Evolutionary conservation across 2,888 invertebrate species (phyloP).

Genomic region (Noctuana brunneofusca): DNA sequence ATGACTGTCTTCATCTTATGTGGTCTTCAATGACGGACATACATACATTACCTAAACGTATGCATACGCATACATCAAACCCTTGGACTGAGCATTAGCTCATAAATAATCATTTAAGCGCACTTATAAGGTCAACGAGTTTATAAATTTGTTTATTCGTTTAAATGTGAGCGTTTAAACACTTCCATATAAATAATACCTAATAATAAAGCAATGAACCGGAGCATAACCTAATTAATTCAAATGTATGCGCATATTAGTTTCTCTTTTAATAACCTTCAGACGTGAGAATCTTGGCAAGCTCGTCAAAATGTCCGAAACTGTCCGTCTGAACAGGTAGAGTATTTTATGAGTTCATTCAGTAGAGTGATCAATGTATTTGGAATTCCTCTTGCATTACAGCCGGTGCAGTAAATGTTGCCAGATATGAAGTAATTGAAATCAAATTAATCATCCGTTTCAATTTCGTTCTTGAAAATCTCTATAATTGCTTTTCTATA

Average conservation of each 20-base stretch:
- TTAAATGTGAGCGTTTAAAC: not conserved
- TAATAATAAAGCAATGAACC: slow-evolving; percentile 9
- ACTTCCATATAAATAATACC: not conserved
- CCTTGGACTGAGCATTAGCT: too few relatives aligned
- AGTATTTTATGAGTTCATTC: slow-evolving; percentile 25
- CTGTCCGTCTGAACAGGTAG: slow-evolving; percentile 3
- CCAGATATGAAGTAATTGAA: slow-evolving; percentile 26
- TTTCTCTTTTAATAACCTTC: slow-evolving; percentile 34
- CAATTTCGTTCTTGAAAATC: not conserved
- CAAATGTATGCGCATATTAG: slow-evolving; percentile 14
- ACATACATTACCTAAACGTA: too few relatives aligned
- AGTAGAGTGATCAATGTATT: slow-evolving; percentile 17
- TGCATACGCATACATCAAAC: too few relatives aligned
- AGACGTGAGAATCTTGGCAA: slow-evolving; percentile 30
- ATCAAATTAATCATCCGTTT: slow-evolving; percentile 9
- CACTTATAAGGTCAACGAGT: not conserved
- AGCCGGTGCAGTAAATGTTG: slow-evolving; percentile 12
- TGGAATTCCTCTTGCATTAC: slow-evolving; percentile 18
- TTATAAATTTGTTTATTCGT: not conserved
- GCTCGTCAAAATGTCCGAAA: slow-evolving; percentile 8
- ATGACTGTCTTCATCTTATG: not conserved
- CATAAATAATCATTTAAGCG: too few relatives aligned
- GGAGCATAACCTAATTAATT: slow-evolving; percentile 8
- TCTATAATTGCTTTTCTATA: not conserved
- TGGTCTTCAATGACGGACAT: not conserved